Percentiles rank a stretch among this genome's conserved stretches.
phyloP scores from a whole-genome alignment of 35 echinoderm and acorn worm species.

The Chiridota heheva region DNA sequence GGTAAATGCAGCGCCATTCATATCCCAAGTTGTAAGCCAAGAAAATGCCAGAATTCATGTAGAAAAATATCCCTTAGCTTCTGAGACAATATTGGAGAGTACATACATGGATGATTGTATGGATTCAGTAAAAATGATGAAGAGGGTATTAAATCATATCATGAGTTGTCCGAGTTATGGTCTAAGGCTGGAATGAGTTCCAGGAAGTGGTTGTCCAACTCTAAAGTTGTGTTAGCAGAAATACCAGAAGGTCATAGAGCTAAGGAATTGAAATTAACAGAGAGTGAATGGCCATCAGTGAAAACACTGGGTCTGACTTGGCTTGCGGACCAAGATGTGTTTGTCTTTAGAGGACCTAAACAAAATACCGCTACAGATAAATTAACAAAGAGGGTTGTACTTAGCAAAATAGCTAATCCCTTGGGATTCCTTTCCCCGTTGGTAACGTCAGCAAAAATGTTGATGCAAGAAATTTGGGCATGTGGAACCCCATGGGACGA shows the following conservation, averaged over 20 bases:
- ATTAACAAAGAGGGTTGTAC: conserved; percentile 11
- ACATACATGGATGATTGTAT: conserved; percentile 46
- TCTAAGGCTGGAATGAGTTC: conserved; percentile 24
- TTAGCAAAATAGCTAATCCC: conserved; percentile 10
- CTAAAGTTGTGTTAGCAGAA: conserved; percentile 21
- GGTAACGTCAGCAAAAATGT: neutral
- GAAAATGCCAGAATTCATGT: conserved; percentile 21
- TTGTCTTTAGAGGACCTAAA: neutral
- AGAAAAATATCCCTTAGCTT: conserved; percentile 1
- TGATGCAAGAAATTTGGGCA: conserved; percentile 14
- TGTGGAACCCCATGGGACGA: conserved; percentile 30
- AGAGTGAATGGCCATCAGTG: conserved; percentile 33
- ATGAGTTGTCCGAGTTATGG: conserved; percentile 32
- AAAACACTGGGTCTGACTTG: conserved; percentile 35
- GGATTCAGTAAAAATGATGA: conserved; percentile 39
- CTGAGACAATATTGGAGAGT: conserved; percentile 16
- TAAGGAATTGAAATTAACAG: neutral
- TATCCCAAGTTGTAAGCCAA: conserved; percentile 25
- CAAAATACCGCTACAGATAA: neutral
- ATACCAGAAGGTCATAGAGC: conserved; percentile 38
- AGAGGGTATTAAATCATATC: conserved; percentile 20
- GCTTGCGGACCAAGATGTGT: conserved; percentile 40
- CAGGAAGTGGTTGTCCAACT: conserved; percentile 41
- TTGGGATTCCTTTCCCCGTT: conserved; percentile 1
- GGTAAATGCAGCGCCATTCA: conserved; percentile 36